Base-by-base conservation (phyloP, 2,113 vertebrate genomes). In the Spheniscus mendiculus region DNA sequence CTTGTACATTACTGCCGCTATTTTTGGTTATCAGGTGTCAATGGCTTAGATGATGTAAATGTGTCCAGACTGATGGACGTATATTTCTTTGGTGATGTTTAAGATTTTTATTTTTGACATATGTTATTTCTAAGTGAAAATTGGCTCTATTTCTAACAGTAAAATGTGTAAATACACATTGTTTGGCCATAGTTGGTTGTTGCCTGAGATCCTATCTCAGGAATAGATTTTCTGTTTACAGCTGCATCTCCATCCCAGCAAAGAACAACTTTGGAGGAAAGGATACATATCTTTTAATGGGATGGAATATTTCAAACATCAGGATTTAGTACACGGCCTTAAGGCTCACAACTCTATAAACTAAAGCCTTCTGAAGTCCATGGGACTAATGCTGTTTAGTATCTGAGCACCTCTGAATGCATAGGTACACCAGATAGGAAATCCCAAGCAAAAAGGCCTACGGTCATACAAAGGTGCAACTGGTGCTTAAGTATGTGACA, bases 61-160 rank as follows among this genome's bases (percentile, higher is more conserved):
- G 9, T 21, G 6, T 67, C n/a, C 16, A 30, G 19, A 38, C 26
- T n/a, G 30, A 56, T 12, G 44, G 36, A 40, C 3, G 5, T 23
- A 3, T 3, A 20, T 50, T 71, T 58, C 36, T 71, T 50, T 50
- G 5, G 9, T 69, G 26, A 45, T 1, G 5, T 8, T 42, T 36
- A 30, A 50, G 11, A 17, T 11, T 15, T 12, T 26, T 56, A 23
- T 19, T 58, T 45, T 12, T 9, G 3, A 32, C 1, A 0, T 5
- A 19, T 4, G 1, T 32, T 21, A 47, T 17, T 36, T 45, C 5
- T 21, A 40, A 73, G 19, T 59, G 50, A 87, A 79, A 62, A 74
- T 9, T 30, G 0, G 1, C 22, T 78, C 15, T 17, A 13, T 84
- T 81, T 72, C 9, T 53, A 61, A 14, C 12, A 45, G 3, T 34